Evolutionary conservation across 1,140 invertebrate species (phyloP).

Genomic region (Scaptomyza pallida): DNA sequence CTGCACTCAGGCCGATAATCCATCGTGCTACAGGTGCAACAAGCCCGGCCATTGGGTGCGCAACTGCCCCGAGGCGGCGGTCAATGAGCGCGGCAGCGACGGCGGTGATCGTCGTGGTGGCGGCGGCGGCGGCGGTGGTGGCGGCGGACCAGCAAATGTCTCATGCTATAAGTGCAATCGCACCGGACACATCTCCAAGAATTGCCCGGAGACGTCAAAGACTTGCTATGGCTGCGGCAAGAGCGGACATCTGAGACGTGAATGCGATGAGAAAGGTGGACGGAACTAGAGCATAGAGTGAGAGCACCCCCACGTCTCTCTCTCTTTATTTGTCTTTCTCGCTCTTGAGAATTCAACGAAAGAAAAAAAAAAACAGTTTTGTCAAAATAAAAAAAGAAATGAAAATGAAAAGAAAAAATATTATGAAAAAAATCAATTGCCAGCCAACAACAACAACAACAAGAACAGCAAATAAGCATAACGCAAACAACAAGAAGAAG

Average conservation of each 20-base stretch:
- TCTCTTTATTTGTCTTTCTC: neutral
- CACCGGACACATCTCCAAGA: conserved; percentile 93
- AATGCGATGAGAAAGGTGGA: conserved; percentile 90
- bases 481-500: conserved; percentile 40
- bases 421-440: conserved; percentile 75
- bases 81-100: conserved; percentile 84
- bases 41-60: conserved; percentile 94
- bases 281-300: conserved; percentile 67
- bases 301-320: conserved; percentile 18
- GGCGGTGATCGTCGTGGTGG: conserved; percentile 84
- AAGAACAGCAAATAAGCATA: conserved; percentile 37
- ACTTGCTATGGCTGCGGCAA: conserved; percentile 95
- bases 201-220: conserved; percentile 93
- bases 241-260: conserved; percentile 94
- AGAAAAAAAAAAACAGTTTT: conserved; percentile 62
- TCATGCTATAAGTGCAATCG: conserved; percentile 96
- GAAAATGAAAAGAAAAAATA: conserved; percentile 57
- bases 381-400: conserved; percentile 64
- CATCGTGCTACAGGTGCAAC: conserved; percentile 94
- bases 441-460: conserved; percentile 62
- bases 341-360: conserved; percentile 56
- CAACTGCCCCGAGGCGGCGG: conserved; percentile 89
- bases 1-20: conserved; percentile 91
- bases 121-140: conserved; percentile 75
- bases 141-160: conserved; percentile 84